Conservation (phyloP, 2,888 invertebrate species). For the Parascotia fuliginaria region DNA sequence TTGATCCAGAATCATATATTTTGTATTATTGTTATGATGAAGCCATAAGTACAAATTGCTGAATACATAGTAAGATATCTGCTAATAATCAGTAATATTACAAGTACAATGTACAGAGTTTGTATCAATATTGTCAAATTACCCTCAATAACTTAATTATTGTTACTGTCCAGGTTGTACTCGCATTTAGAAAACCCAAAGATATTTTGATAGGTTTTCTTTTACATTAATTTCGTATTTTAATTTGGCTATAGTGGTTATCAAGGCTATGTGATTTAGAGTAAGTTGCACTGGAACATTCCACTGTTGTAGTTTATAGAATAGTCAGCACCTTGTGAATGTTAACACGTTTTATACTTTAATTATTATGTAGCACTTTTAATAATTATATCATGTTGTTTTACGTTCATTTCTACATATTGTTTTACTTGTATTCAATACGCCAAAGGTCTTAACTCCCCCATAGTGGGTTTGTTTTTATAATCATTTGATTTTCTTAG, state of each 20-base stretch:
- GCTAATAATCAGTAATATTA: too few species aligned
- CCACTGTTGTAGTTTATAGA: conserved; percentile 81
- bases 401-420: conserved; percentile 46
- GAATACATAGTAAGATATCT: too few species aligned
- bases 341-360: conserved; percentile 33
- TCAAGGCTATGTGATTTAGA: conserved; percentile 81
- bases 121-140: conserved; percentile 23
- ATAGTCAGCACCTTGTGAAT: conserved; percentile 61
- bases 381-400: conserved; percentile 39
- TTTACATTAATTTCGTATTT: conserved; percentile 51
- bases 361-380: conserved; percentile 39
- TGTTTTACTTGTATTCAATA: conserved; percentile 48
- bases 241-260: conserved; percentile 51
- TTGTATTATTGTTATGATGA: conserved; percentile 30
- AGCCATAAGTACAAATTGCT: conserved; percentile 48
- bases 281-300: conserved; percentile 77
- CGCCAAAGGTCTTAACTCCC: conserved; percentile 57
- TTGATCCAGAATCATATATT: conserved; percentile 41
- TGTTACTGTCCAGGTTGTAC: conserved; percentile 42
- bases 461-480: conserved; percentile 32
- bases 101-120: conserved; percentile 37
- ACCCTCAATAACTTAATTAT: conserved; percentile 35
- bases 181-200: conserved; percentile 74
- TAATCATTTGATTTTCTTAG: conserved; percentile 46
- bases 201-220: conserved; percentile 63